A percentile compares a stretch with the other conserved stretches of the same genome.
phyloP scores from a whole-genome alignment of 2,888 invertebrate species.

The Eulithis testata region DNA sequence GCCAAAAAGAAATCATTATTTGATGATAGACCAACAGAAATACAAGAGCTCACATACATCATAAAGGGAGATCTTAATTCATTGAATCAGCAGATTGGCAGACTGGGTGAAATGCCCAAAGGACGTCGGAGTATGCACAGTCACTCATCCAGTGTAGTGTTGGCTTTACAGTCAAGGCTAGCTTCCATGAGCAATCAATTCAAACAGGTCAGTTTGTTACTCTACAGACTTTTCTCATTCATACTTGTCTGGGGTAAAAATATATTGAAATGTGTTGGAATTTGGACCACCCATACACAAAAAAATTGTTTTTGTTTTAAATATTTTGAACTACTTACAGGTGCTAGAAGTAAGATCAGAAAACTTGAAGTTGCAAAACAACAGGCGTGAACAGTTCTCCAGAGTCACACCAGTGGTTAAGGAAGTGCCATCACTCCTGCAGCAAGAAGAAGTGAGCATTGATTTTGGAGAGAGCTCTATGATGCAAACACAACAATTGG shows the following conservation, averaged over 20 bases:
- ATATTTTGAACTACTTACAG: conserved; percentile 49
- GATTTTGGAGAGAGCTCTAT: conserved; percentile 89
- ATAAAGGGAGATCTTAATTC: conserved; percentile 98
- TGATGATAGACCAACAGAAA: conserved; percentile 97
- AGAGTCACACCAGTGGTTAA: conserved; percentile 75
- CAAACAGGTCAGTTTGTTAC: conserved; percentile 86
- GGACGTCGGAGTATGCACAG: conserved; percentile 93
- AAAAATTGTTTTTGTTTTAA: too few species aligned
- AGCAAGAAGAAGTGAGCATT: conserved; percentile 92
- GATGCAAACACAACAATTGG: conserved; percentile 85
- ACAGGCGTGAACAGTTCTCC: conserved; percentile 94
- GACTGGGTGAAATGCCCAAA: conserved; percentile 92
- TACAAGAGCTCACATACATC: conserved; percentile 98
- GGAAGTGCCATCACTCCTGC: conserved; percentile 74
- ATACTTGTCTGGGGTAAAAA: too few species aligned
- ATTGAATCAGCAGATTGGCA: conserved; percentile 98
- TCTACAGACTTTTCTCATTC: too few species aligned
- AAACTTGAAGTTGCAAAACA: conserved; percentile 98
- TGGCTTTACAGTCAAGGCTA: conserved; percentile 96
- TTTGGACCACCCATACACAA: too few species aligned
- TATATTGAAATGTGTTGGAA: too few species aligned
- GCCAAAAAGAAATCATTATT: conserved; percentile 99
- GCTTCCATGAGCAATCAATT: conserved; percentile 99
- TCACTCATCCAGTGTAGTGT: conserved; percentile 96
- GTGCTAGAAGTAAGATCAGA: conserved; percentile 99